Evolutionary conservation across 2,113 vertebrate species (phyloP).

Genomic region (Bubo blakistoni): DNA sequence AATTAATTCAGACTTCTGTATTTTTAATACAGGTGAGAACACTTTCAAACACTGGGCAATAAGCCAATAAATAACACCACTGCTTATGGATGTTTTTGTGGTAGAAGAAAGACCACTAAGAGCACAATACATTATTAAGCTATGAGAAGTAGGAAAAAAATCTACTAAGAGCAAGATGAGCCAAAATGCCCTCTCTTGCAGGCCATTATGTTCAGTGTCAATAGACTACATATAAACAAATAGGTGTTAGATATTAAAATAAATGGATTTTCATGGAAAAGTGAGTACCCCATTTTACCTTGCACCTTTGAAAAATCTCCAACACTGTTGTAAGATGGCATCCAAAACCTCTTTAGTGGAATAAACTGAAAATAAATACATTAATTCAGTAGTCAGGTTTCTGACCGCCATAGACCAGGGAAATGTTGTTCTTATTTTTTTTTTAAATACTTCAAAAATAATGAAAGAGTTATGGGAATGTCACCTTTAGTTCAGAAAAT

Average conservation of each 20-base stretch:
- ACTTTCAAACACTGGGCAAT: not conserved
- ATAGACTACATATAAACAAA: not conserved
- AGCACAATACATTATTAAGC: not conserved
- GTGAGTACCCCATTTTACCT: not conserved
- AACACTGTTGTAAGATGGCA: not conserved
- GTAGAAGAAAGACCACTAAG: not conserved
- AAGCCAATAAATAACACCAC: not conserved
- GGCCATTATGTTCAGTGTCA: not conserved
- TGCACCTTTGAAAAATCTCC: not conserved
- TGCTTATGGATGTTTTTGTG: not conserved
- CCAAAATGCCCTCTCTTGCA: not conserved
- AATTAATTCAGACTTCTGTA: not conserved
- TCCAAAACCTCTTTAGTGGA: not conserved
- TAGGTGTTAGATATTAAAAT: not conserved
- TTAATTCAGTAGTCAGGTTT: not conserved
- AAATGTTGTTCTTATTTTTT: not conserved
- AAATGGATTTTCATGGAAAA: not conserved
- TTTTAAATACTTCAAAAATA: not conserved
- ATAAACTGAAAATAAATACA: not conserved
- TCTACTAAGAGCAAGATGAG: not conserved
- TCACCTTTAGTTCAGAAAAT: not conserved
- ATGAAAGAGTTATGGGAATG: not conserved
- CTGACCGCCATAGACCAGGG: not conserved
- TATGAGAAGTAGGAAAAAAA: not conserved
- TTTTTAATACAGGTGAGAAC: not conserved